These are phyloP conservation scores for Cuniculus paca DNA, from an alignment of 2,797 vertebrate genomes.

Conservation along the genomic window DNA sequence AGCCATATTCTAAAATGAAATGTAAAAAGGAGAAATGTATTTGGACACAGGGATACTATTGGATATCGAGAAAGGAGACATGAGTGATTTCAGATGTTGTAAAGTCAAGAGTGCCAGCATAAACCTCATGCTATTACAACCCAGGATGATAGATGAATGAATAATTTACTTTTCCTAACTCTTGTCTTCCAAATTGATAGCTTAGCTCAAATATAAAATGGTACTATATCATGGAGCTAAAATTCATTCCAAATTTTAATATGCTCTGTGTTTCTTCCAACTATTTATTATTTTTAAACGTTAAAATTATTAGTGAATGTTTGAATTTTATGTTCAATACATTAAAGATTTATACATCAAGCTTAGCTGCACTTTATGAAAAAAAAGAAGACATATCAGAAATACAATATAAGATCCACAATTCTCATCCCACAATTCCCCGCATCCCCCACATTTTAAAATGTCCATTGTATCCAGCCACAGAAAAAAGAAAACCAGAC, in stretches of 20 bases:
- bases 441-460: background rate
- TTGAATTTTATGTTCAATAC: constrained; percentile 55
- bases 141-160: constrained; percentile 25
- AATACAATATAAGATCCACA: background rate
- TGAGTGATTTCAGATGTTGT: constrained; percentile 72
- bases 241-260: constrained; percentile 66
- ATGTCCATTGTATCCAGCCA: background rate
- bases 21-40: constrained; percentile 57
- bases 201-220: constrained; percentile 49
- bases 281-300: constrained; percentile 64
- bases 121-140: constrained; percentile 52
- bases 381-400: background rate
- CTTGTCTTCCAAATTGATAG: constrained; percentile 53
- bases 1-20: constrained; percentile 66
- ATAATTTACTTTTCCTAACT: constrained; percentile 60
- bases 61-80: constrained; percentile 34
- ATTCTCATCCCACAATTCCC: constrained; percentile 36
- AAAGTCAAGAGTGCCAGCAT: constrained; percentile 41
- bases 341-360: constrained; percentile 45
- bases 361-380: constrained; percentile 38
- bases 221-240: constrained; percentile 33
- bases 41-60: constrained; percentile 49
- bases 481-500: constrained; percentile 6
- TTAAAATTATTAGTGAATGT: constrained; percentile 56
- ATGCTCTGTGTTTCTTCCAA: constrained; percentile 60